Percentiles rank a stretch among this genome's conserved stretches.
phyloP scores from a whole-genome alignment of 2,113 vertebrate genomes.

The Xiphophorus maculatus region DNA sequence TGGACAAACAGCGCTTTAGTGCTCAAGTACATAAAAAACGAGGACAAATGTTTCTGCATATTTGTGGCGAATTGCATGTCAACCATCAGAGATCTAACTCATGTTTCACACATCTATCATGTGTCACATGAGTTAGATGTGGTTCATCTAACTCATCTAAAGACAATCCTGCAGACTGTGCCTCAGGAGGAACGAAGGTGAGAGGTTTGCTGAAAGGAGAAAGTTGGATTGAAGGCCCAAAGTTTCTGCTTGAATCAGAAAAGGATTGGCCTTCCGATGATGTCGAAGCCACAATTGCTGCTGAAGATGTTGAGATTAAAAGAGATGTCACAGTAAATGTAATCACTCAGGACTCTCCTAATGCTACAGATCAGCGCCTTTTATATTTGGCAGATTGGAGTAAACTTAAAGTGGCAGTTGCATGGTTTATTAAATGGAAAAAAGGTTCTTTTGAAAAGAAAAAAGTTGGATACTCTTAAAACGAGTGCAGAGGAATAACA shows the following conservation, averaged over 20 bases:
- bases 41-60: background rate
- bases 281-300: background rate
- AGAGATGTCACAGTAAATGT: rapidly evolving
- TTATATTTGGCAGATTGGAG: background rate
- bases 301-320: background rate
- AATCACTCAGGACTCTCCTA: no score
- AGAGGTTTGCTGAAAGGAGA: background rate
- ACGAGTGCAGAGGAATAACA: background rate
- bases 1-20: slow-evolving; percentile 3
- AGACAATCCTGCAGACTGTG: background rate
- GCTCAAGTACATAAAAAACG: background rate
- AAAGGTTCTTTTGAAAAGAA: background rate
- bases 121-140: no score
- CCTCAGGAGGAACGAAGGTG: background rate
- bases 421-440: no score
- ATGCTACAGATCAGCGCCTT: background rate
- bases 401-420: no score
- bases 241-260: background rate
- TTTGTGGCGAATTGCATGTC: slow-evolving; percentile 1
- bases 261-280: background rate
- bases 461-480: background rate
- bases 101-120: background rate
- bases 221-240: background rate
- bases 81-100: background rate
- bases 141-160: background rate